Base-by-base conservation (phyloP, 1,140 invertebrate genomes). In the Anadara kagoshimensis region DNA sequence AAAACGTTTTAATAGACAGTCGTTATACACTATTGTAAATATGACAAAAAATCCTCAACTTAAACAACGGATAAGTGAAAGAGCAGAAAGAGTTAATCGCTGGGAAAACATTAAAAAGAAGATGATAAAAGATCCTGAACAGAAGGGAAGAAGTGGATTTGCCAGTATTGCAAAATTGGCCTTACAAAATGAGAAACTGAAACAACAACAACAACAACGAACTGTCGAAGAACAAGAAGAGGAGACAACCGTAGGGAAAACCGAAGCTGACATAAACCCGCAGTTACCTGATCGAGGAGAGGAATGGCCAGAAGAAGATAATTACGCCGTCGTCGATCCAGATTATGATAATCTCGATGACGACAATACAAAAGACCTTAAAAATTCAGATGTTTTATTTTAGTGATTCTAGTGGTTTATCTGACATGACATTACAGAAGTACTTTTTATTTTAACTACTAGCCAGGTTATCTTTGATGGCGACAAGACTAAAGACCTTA, bases 1-100 rank as follows among this genome's bases (percentile, higher is more conserved):
- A 22, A 61, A 54, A n/a, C 47, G 68, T 57, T 75, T 79, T 18
- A 59, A 69, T 22, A 47, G 75, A 29, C 73, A 75, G 44, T 79
- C 77, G 29, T 22, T 76, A 12, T 24, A 45, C 18, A 81, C 79
- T 26, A 79, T 81, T 44, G 75, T 77, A 0, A 73, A 73, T 41
- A 68, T 81, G 49, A 73, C 70, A 29, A 67, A 73, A 44, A 76
- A 71, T 29, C 56, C 70, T 24, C 59, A 62, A 45, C 62, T 54
- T 59, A 61, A 73, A 56, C 57, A 72, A 43, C 36, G 73, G 66
- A 66, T 69, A 43, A 41, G 58, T 65, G 54, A 61, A 62, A 45
- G 70, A 54, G 78, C 67, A 10, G n/a, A 56, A 10, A 24, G 71
- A n/a, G 36, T 59, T 22, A 56, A 54, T 20, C 16, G 56, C 3